Percentiles rank a stretch among this genome's conserved stretches.
phyloP scores from a whole-genome alignment of 2,888 invertebrate species.

The Coelopa pilipes region DNA sequence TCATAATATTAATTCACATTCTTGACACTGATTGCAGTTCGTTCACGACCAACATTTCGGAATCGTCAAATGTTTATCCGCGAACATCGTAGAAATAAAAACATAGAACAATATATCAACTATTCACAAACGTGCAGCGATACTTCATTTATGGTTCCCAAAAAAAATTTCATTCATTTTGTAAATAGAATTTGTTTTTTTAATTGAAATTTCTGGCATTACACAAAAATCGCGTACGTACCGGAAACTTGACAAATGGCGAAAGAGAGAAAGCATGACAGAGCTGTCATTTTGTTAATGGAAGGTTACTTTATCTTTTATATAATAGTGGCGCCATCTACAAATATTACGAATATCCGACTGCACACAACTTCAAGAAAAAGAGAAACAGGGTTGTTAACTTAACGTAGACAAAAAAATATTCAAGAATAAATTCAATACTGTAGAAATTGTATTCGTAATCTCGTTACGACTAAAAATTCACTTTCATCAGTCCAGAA shows the following conservation, averaged over 20 bases:
- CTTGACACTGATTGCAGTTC: conserved; percentile 2
- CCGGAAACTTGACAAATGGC: conserved; percentile 67
- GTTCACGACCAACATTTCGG: background rate
- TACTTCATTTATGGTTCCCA: conserved; percentile 38
- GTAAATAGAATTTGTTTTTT: conserved; percentile 33
- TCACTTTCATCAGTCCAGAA: too few species aligned
- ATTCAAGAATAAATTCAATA: too few species aligned
- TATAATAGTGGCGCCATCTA: background rate
- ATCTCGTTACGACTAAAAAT: too few species aligned
- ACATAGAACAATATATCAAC: conserved; percentile 39
- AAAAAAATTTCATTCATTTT: conserved; percentile 38
- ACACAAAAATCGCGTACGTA: conserved; percentile 62
- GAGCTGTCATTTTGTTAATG: conserved; percentile 43
- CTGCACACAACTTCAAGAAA: background rate
- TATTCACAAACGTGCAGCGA: conserved; percentile 40
- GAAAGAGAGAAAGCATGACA: conserved; percentile 62
- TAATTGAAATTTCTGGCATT: conserved; percentile 27
- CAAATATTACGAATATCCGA: background rate
- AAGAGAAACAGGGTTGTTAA: background rate
- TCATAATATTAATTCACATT: background rate
- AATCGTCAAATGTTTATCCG: conserved; percentile 48
- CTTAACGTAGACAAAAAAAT: background rate
- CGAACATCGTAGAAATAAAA: conserved; percentile 52
- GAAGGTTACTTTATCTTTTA: conserved; percentile 9
- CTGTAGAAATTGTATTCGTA: too few species aligned